Conservation (phyloP, 2,888 invertebrate genomes). For the Caenorhabditis sp. region DNA sequence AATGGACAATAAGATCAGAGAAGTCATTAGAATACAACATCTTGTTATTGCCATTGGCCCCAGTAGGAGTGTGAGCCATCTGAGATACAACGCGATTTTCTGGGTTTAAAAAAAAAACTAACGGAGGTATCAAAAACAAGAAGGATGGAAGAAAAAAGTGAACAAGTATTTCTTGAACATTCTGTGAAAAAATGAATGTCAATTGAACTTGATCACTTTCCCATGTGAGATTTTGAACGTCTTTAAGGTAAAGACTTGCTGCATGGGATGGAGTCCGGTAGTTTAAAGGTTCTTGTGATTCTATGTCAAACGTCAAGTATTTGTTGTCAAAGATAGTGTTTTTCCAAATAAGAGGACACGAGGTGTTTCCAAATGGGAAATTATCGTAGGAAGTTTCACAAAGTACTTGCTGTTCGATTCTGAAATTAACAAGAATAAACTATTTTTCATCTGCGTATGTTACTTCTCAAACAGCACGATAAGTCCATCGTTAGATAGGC, state of each 20-base stretch:
- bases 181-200: neutral
- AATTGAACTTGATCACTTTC: no score
- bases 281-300: neutral
- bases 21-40: conserved; percentile 61
- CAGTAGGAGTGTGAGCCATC: conserved; percentile 68
- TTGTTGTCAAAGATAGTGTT: no score
- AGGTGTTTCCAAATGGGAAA: conserved; percentile 58
- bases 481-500: conserved; percentile 17
- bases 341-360: conserved; percentile 45
- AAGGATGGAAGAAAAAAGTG: conserved; percentile 23
- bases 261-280: neutral
- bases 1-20: conserved; percentile 61
- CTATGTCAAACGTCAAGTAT: no score
- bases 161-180: conserved; percentile 7
- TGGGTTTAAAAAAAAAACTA: conserved; percentile 3
- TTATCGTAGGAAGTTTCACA: conserved; percentile 23
- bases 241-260: neutral
- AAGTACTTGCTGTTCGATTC: conserved; percentile 38
- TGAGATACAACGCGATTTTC: conserved; percentile 31
- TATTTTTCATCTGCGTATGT: neutral
- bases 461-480: conserved; percentile 14
- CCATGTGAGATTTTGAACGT: neutral
- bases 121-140: conserved; percentile 65
- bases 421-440: conserved; percentile 19
- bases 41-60: conserved; percentile 75